Conservation (phyloP, 2,113 vertebrate species). For the Cyprinodon tularosa region DNA sequence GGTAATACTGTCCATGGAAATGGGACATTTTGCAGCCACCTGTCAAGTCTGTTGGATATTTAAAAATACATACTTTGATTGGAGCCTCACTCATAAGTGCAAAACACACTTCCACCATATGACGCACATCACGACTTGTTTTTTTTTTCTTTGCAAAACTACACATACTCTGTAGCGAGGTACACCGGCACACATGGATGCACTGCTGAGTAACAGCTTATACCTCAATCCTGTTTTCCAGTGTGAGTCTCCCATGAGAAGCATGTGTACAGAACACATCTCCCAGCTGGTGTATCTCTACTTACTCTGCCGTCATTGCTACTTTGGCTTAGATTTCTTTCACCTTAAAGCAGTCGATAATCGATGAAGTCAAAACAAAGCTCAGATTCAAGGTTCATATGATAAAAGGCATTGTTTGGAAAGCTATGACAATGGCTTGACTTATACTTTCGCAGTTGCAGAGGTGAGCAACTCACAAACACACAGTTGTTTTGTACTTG, state of each 20-base stretch:
- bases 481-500: not conserved
- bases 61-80: slow-evolving; percentile 58
- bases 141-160: not conserved
- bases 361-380: slow-evolving; percentile 17
- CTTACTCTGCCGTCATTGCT: slow-evolving; percentile 25
- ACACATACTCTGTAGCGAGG: slow-evolving; percentile 12
- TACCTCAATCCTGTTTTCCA: slow-evolving; percentile 25
- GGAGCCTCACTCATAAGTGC: slow-evolving; percentile 49
- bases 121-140: slow-evolving; percentile 45
- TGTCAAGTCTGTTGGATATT: slow-evolving; percentile 60
- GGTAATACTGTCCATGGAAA: slow-evolving; percentile 17
- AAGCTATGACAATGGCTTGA: slow-evolving; percentile 8
- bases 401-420: slow-evolving; percentile 10
- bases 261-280: slow-evolving; percentile 21
- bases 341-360: slow-evolving; percentile 11
- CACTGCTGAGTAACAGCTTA: slow-evolving; percentile 18
- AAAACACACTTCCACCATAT: slow-evolving; percentile 63
- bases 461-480: not conserved
- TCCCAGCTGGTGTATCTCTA: slow-evolving; percentile 22
- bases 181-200: slow-evolving; percentile 11
- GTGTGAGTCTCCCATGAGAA: slow-evolving; percentile 25
- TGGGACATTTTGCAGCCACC: slow-evolving; percentile 45
- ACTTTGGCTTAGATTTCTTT: slow-evolving; percentile 18
- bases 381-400: slow-evolving; percentile 7
- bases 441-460: slow-evolving; percentile 18